Base-by-base conservation (phyloP, 2,888 invertebrate genomes). In the Odontothrips loti region DNA sequence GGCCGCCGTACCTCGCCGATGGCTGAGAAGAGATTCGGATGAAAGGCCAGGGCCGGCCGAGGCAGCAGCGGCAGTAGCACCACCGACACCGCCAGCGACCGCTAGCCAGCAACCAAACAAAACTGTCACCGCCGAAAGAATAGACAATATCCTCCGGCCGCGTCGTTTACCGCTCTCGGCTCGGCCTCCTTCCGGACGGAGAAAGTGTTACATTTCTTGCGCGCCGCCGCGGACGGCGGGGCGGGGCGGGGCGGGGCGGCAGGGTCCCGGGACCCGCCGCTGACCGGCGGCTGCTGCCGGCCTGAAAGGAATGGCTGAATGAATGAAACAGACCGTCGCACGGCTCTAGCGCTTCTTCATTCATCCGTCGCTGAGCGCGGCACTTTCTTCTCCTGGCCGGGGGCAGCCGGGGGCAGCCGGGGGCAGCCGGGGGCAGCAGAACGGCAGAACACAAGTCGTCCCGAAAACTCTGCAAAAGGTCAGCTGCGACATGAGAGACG, bases 171-270 rank as follows among this genome's bases (percentile, higher is more conserved):
- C 34, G 34, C 34, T 43, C 34, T 6, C 34, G 34, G 34, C 34
- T 6, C 34, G 34, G 68, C n/a, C 68, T 27, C 23, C 68, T 75
- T 75, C 23, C 12, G 27, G 23, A 3, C 23, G 23, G 27, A 27
- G 68, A 75, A 75, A 75, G 68, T 75, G 68, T 75, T 75, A 23
- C 68, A 75, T 75, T 27, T 75, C 23, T 75, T 75, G 68, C 34
- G 1, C 27, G 68, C 68, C 23, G 68, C 58, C 20, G 58, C 17
- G 58, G 58, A 51, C 68, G 58, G 6, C 58, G 58, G 15, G 58
- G n/a, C 58, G 58, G 58, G 17, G n/a, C 58, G 15, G 15, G 15
- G 6, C 58, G 58, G 51, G 51, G 17, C 51, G 48, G 48, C 10
- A 48, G 15, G 58, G n/a, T n/a, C 58, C 20, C 58, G 58, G 20